A percentile compares a stretch with the other conserved stretches of the same genome.
Conservation (phyloP, 2,888 invertebrate species). For the Watsonalla binaria region DNA sequence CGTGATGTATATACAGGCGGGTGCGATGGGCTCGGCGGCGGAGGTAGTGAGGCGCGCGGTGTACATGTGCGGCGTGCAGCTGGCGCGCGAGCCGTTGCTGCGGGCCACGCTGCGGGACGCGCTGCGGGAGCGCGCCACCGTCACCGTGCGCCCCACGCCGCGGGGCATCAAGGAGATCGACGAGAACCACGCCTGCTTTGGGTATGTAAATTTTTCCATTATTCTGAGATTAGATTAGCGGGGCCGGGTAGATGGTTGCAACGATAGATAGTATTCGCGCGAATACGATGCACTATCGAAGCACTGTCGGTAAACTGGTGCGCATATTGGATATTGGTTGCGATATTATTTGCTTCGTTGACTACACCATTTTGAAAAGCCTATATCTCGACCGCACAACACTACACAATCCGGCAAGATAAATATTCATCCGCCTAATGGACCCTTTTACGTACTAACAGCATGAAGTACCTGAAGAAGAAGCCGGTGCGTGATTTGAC, state of each 20-base stretch:
- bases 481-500: slow-evolving; percentile 94
- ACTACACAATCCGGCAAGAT: too few species aligned
- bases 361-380: too few species aligned
- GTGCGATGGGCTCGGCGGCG: slow-evolving; percentile 76
- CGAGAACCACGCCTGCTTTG: slow-evolving; percentile 92
- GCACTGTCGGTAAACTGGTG: too few species aligned
- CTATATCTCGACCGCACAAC: too few species aligned
- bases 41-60: slow-evolving; percentile 94
- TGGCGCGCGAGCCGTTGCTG: slow-evolving; percentile 94
- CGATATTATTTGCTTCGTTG: too few species aligned
- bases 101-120: slow-evolving; percentile 91
- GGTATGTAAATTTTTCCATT: slow-evolving; percentile 42
- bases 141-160: slow-evolving; percentile 90
- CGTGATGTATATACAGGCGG: slow-evolving; percentile 26
- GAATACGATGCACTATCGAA: too few species aligned
- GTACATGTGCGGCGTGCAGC: slow-evolving; percentile 96
- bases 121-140: slow-evolving; percentile 91
- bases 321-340: too few species aligned
- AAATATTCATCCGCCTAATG: too few species aligned
- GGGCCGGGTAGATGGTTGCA: too few species aligned
- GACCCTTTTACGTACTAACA: slow-evolving; percentile 24
- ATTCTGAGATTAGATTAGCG: too few species aligned
- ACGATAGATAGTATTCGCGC: too few species aligned
- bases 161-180: slow-evolving; percentile 97
- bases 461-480: slow-evolving; percentile 93